These are phyloP conservation scores for Trogon surrucura DNA, from an alignment of 2,113 vertebrate genomes.

Conservation along the genomic window DNA sequence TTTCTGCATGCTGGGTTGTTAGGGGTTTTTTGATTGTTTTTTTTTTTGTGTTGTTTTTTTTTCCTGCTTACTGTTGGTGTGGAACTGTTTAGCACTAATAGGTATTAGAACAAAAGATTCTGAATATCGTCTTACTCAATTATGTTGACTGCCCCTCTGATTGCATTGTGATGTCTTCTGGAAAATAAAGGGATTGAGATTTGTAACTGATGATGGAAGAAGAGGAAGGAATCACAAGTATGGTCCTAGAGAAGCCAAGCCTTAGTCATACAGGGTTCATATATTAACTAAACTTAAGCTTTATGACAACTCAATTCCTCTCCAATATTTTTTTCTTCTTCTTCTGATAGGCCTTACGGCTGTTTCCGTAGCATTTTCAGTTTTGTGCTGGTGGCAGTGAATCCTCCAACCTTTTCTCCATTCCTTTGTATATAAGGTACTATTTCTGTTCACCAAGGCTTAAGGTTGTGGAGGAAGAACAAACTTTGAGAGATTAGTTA, in stretches of 20 bases:
- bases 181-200: neutral
- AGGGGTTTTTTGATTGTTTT: no score
- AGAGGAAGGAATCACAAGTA: neutral
- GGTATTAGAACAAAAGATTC: neutral
- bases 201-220: neutral
- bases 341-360: fast-evolving
- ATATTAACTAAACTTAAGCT: neutral
- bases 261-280: neutral
- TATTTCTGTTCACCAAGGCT: neutral
- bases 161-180: neutral
- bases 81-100: neutral
- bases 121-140: neutral
- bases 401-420: neutral
- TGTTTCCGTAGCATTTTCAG: neutral
- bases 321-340: no score
- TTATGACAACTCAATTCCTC: neutral
- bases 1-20: neutral
- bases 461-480: neutral
- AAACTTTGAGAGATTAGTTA: neutral
- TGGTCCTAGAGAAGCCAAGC: neutral
- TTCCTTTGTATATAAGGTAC: neutral
- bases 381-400: neutral
- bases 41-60: neutral
- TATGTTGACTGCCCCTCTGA: neutral
- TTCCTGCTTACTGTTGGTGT: neutral